Evolutionary conservation across 2,113 vertebrate genomes (phyloP).

Genomic region (Apodemus sylvaticus): DNA sequence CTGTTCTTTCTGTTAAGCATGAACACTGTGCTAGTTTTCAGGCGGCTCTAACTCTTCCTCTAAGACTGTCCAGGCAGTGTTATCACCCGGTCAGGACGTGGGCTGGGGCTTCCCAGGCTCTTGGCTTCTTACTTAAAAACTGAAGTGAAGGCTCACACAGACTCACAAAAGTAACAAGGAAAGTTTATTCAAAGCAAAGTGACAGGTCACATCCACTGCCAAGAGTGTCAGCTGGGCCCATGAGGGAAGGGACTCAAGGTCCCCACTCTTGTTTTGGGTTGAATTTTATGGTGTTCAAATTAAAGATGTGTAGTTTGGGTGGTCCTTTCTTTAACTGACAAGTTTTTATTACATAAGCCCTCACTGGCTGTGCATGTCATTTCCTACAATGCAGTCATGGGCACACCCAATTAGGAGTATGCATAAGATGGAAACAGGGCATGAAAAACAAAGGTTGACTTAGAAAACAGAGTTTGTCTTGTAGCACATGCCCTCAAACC

Average conservation of each 20-base stretch:
- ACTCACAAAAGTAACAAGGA: neutral
- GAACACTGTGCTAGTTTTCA: neutral
- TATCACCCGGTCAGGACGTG: neutral
- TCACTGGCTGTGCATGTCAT: neutral
- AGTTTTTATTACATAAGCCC: neutral
- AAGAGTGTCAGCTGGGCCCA: neutral
- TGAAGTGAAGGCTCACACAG: neutral
- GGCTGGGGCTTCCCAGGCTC: neutral
- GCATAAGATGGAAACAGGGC: neutral
- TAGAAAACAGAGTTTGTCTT: neutral
- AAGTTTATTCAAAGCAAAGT: neutral
- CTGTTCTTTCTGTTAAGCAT: neutral
- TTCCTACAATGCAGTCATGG: neutral
- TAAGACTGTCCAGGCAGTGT: neutral
- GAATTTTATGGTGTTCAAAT: neutral
- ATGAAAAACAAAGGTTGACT: neutral
- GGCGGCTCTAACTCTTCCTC: neutral
- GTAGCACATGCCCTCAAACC: neutral
- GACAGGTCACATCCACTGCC: neutral
- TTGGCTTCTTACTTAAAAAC: neutral
- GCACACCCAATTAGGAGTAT: neutral
- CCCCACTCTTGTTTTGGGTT: neutral
- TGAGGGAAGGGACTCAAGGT: neutral
- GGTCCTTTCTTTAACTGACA: neutral
- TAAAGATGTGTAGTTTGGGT: neutral